Evolutionary conservation across 2,113 vertebrate species (phyloP).

Genomic region (Gopherus flavomarginatus): DNA sequence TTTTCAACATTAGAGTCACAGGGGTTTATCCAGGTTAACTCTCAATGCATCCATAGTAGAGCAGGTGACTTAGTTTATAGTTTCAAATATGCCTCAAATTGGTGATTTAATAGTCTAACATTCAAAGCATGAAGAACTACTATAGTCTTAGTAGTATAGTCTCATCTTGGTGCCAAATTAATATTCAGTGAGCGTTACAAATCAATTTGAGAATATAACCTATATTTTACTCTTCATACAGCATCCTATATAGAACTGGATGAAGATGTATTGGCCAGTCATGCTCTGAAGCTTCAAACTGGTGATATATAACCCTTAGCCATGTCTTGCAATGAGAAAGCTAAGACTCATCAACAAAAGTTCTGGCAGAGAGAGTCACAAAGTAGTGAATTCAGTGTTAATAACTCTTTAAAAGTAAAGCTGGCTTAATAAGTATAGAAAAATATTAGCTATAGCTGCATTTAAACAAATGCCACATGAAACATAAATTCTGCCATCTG

Average conservation of each 20-base stretch:
- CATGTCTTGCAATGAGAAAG: background rate
- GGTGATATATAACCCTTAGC: background rate
- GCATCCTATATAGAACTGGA: background rate
- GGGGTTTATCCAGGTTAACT: background rate
- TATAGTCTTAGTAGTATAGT: background rate
- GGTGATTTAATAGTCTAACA: background rate
- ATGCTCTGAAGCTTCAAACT: background rate
- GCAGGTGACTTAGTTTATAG: background rate
- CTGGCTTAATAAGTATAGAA: slow-evolving; percentile 63
- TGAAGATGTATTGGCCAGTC: background rate
- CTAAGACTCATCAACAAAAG: background rate
- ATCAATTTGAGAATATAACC: background rate
- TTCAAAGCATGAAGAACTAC: background rate
- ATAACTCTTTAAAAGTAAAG: slow-evolving; percentile 57
- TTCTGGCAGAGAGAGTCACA: background rate
- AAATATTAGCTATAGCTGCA: slow-evolving; percentile 69
- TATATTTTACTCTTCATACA: background rate
- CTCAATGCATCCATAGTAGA: background rate
- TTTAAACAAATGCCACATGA: slow-evolving; percentile 79
- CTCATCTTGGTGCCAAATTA: slow-evolving; percentile 6
- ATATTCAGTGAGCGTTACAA: background rate
- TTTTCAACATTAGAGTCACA: rapidly evolving
- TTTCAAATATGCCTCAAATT: background rate
- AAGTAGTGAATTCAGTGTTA: slow-evolving; percentile 5
- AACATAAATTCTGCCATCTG: slow-evolving; percentile 76